A percentile compares a stretch with the other conserved stretches of the same genome.
Evolutionary conservation across 2,888 invertebrate genomes (phyloP).

Genomic region (Rhagophthalmus giganteus): DNA sequence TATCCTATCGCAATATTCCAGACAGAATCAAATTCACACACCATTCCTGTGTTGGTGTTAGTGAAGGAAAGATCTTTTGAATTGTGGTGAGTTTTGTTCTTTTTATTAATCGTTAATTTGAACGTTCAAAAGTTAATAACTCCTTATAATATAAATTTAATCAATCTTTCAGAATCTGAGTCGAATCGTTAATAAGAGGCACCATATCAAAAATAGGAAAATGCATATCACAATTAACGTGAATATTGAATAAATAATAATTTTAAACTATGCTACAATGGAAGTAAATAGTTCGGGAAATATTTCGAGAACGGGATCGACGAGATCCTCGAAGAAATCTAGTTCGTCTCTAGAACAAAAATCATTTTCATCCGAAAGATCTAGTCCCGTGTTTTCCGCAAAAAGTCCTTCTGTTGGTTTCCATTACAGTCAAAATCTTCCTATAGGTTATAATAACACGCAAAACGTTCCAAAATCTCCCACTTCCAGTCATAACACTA

Average conservation of each 20-base stretch:
- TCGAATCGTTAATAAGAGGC: too few relatives aligned
- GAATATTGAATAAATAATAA: neutral
- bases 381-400: conserved; percentile 38
- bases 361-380: conserved; percentile 48
- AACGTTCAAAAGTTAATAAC: too few relatives aligned
- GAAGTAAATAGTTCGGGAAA: conserved; percentile 36
- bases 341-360: conserved; percentile 42
- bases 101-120: too few relatives aligned
- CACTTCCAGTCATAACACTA: conserved; percentile 24
- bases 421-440: conserved; percentile 37
- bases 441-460: too few relatives aligned
- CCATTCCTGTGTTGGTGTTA: conserved; percentile 35
- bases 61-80: conserved; percentile 9
- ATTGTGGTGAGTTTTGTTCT: conserved; percentile 13
- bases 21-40: conserved; percentile 31
- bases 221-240: conserved; percentile 3
- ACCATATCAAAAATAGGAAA: too few relatives aligned
- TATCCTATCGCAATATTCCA: conserved; percentile 26
- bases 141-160: too few relatives aligned
- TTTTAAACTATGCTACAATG: conserved; percentile 5
- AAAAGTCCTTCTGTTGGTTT: conserved; percentile 46
- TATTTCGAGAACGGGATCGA: conserved; percentile 47
- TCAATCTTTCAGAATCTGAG: too few relatives aligned
- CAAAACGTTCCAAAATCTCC: conserved; percentile 11
- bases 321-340: conserved; percentile 43